Percentiles rank a stretch among this genome's conserved stretches.
phyloP scores from a whole-genome alignment of 2,113 vertebrate species.

The Pan paniscus region DNA sequence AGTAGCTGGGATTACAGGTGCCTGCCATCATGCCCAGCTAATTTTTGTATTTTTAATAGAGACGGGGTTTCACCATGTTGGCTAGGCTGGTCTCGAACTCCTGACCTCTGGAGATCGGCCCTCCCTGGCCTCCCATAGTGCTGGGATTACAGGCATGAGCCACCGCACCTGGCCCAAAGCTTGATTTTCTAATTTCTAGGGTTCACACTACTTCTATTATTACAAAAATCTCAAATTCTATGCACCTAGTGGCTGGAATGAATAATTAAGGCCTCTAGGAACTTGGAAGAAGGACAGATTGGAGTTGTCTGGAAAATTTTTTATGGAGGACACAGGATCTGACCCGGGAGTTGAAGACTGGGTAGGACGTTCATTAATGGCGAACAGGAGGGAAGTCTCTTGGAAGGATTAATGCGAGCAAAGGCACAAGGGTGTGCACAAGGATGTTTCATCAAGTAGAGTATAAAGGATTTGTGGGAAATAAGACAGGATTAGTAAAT shows the following conservation, averaged over 20 bases:
- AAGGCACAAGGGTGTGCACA: background rate
- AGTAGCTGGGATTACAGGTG: too few species aligned
- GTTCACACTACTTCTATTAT: background rate
- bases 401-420: background rate
- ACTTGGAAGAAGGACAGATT: background rate
- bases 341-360: background rate
- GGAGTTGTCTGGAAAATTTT: background rate
- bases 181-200: background rate
- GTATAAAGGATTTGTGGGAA: background rate
- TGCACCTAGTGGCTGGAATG: background rate
- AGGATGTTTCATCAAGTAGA: background rate
- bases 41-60: too few species aligned
- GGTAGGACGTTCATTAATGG: background rate
- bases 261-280: background rate
- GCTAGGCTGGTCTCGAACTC: too few species aligned
- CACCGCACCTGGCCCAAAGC: background rate
- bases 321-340: background rate
- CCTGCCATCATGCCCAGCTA: too few species aligned
- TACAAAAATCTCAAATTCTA: background rate
- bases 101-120: too few species aligned
- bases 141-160: too few species aligned
- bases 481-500: background rate
- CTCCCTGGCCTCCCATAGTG: too few species aligned
- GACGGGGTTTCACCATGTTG: too few species aligned
- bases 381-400: background rate